Percentiles rank a stretch among this genome's conserved stretches.
Conservation (phyloP, 2,888 invertebrate genomes). For the Torymus auratus region DNA sequence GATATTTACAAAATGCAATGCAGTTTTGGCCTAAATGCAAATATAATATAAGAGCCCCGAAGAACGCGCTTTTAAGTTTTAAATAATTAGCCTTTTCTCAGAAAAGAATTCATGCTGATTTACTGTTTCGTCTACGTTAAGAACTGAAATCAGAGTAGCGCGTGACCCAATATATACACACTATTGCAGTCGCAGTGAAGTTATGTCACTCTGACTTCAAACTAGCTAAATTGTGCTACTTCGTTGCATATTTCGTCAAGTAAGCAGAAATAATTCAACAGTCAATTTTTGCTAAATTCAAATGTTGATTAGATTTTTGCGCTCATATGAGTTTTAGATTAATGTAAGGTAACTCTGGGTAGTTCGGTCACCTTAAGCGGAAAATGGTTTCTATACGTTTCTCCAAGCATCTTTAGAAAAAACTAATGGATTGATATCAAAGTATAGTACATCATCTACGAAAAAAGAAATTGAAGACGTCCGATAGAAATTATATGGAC, state of each 20-base stretch:
- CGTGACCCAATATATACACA: slow-evolving; percentile 47
- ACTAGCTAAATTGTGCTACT: slow-evolving; percentile 39
- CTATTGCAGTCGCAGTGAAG: not conserved
- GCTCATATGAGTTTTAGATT: not conserved
- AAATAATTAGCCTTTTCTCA: not conserved
- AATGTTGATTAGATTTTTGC: not conserved
- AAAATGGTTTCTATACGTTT: too few relatives aligned
- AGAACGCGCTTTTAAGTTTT: too few relatives aligned
- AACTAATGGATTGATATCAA: too few relatives aligned
- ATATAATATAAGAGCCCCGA: too few relatives aligned
- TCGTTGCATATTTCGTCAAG: slow-evolving; percentile 38
- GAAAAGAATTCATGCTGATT: not conserved
- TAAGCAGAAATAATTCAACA: slow-evolving; percentile 28
- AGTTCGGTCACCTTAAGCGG: too few relatives aligned
- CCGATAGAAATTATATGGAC: too few relatives aligned
- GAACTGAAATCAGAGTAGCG: slow-evolving; percentile 42
- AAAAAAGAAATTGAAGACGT: too few relatives aligned
- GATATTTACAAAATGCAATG: too few relatives aligned
- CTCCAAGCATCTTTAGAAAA: too few relatives aligned
- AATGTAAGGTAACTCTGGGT: not conserved
- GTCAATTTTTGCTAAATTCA: not conserved
- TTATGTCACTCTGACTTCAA: slow-evolving; percentile 41
- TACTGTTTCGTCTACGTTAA: slow-evolving; percentile 25
- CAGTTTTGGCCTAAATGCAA: too few relatives aligned
- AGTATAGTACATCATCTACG: too few relatives aligned